A percentile compares a stretch with the other conserved stretches of the same genome.
These are phyloP conservation scores for Helarctos malayanus DNA, from an alignment of 2,797 vertebrate species.

Conservation along the genomic window DNA sequence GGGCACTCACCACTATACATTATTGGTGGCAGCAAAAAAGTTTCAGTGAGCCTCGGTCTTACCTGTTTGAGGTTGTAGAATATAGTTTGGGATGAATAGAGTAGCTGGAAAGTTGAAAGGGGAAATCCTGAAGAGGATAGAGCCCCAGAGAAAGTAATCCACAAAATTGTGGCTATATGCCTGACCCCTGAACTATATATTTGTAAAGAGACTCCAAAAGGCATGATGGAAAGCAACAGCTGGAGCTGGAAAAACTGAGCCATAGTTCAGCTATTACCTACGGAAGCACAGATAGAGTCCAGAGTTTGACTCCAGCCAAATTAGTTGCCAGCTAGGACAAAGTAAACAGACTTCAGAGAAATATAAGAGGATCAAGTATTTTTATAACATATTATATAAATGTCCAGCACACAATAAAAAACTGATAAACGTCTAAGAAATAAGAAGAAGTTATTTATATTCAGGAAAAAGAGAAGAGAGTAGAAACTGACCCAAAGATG, in stretches of 20 bases:
- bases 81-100: background rate
- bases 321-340: background rate
- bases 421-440: background rate
- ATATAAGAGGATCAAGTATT: background rate
- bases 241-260: background rate
- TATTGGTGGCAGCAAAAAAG: background rate
- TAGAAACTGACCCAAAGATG: background rate
- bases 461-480: background rate
- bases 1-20: background rate
- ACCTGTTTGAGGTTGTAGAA: background rate
- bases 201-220: background rate
- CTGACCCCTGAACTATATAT: background rate
- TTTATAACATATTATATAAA: background rate
- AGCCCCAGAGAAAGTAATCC: background rate
- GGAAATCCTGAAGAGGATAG: background rate
- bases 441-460: background rate
- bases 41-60: background rate
- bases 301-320: background rate
- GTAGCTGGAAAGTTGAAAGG: background rate
- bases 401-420: background rate
- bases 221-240: background rate
- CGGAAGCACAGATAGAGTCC: background rate
- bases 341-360: background rate
- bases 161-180: background rate
- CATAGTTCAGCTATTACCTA: background rate